Base-by-base conservation (phyloP, 1,140 invertebrate species). In the Drosophila kanapiae region DNA sequence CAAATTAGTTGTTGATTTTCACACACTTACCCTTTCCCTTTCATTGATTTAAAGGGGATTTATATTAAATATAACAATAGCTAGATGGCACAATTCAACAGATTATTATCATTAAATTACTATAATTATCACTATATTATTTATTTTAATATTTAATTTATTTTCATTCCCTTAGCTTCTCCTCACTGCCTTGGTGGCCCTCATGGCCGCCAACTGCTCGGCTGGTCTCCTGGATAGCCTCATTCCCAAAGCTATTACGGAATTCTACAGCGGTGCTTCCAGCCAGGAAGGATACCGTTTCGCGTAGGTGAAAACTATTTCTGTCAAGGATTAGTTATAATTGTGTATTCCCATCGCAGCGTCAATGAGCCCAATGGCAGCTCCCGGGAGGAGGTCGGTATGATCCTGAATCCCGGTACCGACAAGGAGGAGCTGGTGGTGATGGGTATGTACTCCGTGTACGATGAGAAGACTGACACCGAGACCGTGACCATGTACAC, bases 401-500 rank as follows among this genome's bases (percentile, higher is more conserved):
- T 93, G 27, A 70, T 93, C 18, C 76, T 93, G 81, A 93, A 93
- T 65, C 88, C 92, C 0, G 92, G 81, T 31, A 91, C 92, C 3
- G 54, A 72, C 0, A 53, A 93, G 0, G 86, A 93, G 53, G 64
- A 93, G 33, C 72, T 93, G n/a, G 92, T 93, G 7, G 90, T 91
- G 6, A 92, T 93, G 88, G 92, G 92, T 48, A 58, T 74, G 23
- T 91, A 91, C 56, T 60, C 80, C 14, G 51, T 56, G 0, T 80
- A 82, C 4, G 88, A 92, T 75, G 83, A 91, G 57, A 93, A 92
- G 51, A 92, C 91, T 47, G 80, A 92, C 27, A 92, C 65, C 23
- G 88, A 91, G 3, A 82, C 91, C 38, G 78, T 82, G 6, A 88
- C 86, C 23, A 91, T 92, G 83, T 93, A 93, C 62, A 92, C 92